Evolutionary conservation across 2,797 vertebrate genomes (phyloP).

Genomic region (Synaphobranchus kaupii): DNA sequence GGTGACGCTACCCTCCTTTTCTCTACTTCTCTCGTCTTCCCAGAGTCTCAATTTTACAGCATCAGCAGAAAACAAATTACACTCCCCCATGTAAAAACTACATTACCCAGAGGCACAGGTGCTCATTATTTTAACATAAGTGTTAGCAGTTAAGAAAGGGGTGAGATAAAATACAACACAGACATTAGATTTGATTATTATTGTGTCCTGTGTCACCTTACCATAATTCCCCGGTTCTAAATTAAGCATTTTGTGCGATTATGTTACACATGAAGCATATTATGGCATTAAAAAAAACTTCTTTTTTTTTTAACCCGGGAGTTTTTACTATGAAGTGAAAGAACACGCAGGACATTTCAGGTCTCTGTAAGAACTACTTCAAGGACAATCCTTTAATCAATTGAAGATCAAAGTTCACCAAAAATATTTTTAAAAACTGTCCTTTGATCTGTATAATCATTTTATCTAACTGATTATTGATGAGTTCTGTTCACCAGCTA

Average conservation of each 20-base stretch:
- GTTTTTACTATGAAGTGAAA: too few species aligned
- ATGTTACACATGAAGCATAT: background rate
- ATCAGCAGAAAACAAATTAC: background rate
- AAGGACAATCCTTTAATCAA: background rate
- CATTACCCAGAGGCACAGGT: background rate
- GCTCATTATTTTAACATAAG: background rate
- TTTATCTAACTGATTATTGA: background rate
- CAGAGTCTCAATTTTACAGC: background rate
- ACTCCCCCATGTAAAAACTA: background rate
- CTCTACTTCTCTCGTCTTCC: background rate
- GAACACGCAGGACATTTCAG: too few species aligned
- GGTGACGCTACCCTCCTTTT: background rate
- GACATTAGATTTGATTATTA: too few species aligned
- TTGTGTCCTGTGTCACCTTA: background rate
- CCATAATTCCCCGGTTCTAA: background rate
- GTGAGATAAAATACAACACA: background rate
- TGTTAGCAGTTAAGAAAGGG: background rate
- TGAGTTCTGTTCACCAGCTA: background rate
- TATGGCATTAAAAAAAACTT: background rate
- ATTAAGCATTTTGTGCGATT: background rate
- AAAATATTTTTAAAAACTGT: background rate
- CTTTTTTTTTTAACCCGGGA: background rate
- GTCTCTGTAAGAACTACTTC: constrained; percentile 26
- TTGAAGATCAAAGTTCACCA: background rate
- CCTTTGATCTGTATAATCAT: too few species aligned